Conservation (phyloP, 2,797 vertebrate genomes). For the Aphelocoma californica region DNA sequence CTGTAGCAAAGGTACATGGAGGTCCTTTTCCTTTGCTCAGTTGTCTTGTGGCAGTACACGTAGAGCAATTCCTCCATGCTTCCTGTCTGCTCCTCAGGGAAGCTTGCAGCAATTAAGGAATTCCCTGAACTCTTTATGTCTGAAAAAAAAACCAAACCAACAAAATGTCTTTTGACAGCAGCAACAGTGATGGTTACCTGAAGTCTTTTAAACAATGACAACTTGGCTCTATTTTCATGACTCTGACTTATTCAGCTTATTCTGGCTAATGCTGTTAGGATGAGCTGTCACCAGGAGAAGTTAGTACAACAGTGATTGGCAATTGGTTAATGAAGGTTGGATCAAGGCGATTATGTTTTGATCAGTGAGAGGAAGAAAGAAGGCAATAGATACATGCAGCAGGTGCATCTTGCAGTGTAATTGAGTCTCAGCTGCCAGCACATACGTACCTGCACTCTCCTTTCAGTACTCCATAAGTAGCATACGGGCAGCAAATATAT, state of each 20-base stretch:
- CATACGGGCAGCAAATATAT: not conserved
- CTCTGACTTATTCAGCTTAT: not conserved
- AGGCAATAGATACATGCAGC: fast-evolving
- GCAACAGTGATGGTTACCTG: not conserved
- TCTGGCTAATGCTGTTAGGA: not conserved
- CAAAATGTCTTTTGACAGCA: not conserved
- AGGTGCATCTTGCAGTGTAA: not conserved
- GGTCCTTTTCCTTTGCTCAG: conserved; percentile 33
- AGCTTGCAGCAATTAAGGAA: not conserved
- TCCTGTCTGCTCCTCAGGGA: conserved; percentile 38
- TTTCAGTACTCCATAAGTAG: not conserved
- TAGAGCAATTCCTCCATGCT: conserved; percentile 16
- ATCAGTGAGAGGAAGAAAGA: not conserved
- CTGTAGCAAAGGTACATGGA: conserved; percentile 56
- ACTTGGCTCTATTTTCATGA: not conserved
- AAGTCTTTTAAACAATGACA: not conserved
- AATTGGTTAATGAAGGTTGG: not conserved
- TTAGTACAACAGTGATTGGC: not conserved
- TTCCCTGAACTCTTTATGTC: conserved; percentile 49
- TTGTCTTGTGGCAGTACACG: conserved; percentile 45
- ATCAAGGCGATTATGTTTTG: not conserved
- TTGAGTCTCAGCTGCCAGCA: not conserved
- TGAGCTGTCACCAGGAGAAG: not conserved
- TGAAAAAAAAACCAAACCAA: not conserved
- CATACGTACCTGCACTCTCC: not conserved